phyloP scores from a whole-genome alignment of 2,113 vertebrate genomes.

The Azemiops feae region DNA sequence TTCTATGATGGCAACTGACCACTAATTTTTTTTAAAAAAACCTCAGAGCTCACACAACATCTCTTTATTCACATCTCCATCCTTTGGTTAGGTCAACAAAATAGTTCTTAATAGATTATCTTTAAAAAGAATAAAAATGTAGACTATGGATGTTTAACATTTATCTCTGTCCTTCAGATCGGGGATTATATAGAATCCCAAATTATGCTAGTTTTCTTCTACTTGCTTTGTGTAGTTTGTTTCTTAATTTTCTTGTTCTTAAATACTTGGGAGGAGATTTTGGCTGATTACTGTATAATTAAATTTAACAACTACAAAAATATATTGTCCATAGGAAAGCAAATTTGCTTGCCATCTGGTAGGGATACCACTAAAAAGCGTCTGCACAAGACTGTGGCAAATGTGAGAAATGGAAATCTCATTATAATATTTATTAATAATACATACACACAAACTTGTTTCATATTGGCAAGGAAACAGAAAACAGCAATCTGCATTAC shows the following conservation, averaged over 20 bases:
- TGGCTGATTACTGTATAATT: background rate
- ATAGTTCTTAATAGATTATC: background rate
- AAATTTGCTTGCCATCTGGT: background rate
- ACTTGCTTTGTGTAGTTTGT: background rate
- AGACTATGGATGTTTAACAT: background rate
- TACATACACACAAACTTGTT: background rate
- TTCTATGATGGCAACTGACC: background rate
- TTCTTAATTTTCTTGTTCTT: background rate
- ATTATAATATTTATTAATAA: conserved; percentile 1
- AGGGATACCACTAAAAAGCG: background rate
- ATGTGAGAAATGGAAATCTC: background rate
- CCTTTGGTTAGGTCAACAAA: background rate
- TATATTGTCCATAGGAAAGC: background rate
- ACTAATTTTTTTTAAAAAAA: too few species aligned
- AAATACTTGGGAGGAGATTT: background rate
- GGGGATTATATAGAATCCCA: background rate
- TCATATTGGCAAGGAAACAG: background rate
- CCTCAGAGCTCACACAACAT: background rate
- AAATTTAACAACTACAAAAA: background rate
- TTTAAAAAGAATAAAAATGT: background rate
- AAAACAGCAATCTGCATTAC: conserved; percentile 23
- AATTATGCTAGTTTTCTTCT: background rate
- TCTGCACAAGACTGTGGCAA: background rate
- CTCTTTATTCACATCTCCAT: background rate
- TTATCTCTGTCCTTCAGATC: background rate